Base-by-base conservation (phyloP, 2,888 invertebrate species). In the Andrena bicolor region DNA sequence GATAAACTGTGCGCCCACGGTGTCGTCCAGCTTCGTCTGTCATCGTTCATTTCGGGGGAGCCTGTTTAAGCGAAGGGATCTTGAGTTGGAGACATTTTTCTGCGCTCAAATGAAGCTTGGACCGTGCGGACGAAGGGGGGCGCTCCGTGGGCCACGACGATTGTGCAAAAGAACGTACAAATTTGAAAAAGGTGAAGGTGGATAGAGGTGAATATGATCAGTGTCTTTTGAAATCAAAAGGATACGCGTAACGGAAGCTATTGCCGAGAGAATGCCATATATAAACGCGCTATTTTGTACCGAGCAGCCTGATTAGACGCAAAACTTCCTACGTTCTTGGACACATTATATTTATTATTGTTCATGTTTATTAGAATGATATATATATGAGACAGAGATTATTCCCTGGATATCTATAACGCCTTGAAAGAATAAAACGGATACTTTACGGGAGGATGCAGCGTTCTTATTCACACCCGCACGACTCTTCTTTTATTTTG, bases 361-460 rank as follows among this genome's bases (percentile, higher is more conserved):
- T 93, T 94, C 93, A 94, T 93, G 93, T 93, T 93, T 93, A 93
- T 91, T 94, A 93, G 93, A 94, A 92, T 92, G 91, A 93, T 88
- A 91, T 88, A 88, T 86, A 91, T 90, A 91, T 88, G 88, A 92
- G 89, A 92, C 90, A 92, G 92, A 93, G 92, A 92, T 92, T 93
- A 92, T 93, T 92, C 91, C 92, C 92, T 90, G 91, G 90, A 92
- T 92, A 92, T 90, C 90, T 92, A 92, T 91, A 92, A 92, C 90
- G 90, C 92, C 92, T 90, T 89, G 87, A 90, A 90, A 92, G 91
- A 92, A 93, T 88, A 92, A 92, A 92, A 89, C 85, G 89, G 90
- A 87, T 90, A 91, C 88, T 90, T 91, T 91, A 90, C 87, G 90
- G 87, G 84, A 89, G 60, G 41, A 23, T 8, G 6, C 64, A 66